Percentiles rank a stretch among this genome's conserved stretches.
phyloP scores from a whole-genome alignment of 2,888 invertebrate species.

The Ptilodon capucinus region DNA sequence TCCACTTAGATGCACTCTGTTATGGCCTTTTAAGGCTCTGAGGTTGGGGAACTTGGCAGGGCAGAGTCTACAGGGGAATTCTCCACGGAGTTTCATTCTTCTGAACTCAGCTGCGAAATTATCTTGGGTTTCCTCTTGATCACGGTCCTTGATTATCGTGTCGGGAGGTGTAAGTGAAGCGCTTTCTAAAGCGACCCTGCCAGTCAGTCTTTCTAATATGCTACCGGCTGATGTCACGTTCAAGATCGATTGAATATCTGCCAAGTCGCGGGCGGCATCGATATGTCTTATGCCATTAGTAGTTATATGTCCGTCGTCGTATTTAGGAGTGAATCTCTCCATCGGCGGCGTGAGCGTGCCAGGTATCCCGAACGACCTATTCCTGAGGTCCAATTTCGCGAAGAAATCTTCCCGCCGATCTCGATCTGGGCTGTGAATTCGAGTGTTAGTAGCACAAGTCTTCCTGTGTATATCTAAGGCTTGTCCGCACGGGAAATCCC shows the following conservation, averaged over 20 bases:
- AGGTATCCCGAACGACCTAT: constrained; percentile 83
- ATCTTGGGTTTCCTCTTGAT: constrained; percentile 89
- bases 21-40: constrained; percentile 95
- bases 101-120: constrained; percentile 92
- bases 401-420: constrained; percentile 90
- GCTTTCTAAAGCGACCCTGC: constrained; percentile 68
- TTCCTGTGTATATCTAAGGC: constrained; percentile 86
- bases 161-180: constrained; percentile 72
- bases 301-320: constrained; percentile 62
- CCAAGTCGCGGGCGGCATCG: constrained; percentile 88
- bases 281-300: constrained; percentile 71
- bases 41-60: constrained; percentile 93
- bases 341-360: constrained; percentile 71
- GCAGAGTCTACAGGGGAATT: constrained; percentile 96
- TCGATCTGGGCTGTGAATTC: constrained; percentile 78
- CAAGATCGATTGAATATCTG: constrained; percentile 93
- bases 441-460: constrained; percentile 61
- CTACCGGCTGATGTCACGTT: constrained; percentile 88
- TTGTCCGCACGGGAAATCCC: constrained; percentile 87
- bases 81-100: constrained; percentile 94
- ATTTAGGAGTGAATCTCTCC: constrained; percentile 69
- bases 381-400: constrained; percentile 89
- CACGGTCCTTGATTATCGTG: constrained; percentile 65
- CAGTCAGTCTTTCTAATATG: constrained; percentile 84
- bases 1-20: constrained; percentile 91